Percentiles rank a stretch among this genome's conserved stretches.
These are phyloP conservation scores for Drosophila arizonae DNA, from an alignment of 1,140 invertebrate genomes.

Conservation along the genomic window DNA sequence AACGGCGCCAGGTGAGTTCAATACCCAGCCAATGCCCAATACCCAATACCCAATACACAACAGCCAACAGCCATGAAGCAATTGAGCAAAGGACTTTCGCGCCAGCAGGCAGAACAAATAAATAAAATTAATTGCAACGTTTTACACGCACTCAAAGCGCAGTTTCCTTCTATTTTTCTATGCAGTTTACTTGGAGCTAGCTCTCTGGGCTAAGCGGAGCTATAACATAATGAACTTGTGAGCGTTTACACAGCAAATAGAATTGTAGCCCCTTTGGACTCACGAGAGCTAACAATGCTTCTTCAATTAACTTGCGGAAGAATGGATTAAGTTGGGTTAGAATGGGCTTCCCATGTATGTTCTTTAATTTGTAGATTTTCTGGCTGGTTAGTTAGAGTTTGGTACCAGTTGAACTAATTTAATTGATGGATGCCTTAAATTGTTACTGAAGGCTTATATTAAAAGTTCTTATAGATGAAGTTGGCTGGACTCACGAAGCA, in stretches of 20 bases:
- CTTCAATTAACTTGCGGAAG: neutral
- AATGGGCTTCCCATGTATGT: too few relatives aligned
- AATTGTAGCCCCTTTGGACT: neutral
- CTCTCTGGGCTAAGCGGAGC: neutral
- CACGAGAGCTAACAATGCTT: neutral
- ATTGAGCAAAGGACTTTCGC: constrained; percentile 7
- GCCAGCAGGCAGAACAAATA: constrained; percentile 61
- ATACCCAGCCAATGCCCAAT: too few relatives aligned
- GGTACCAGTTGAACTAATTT: too few relatives aligned
- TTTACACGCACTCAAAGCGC: constrained; percentile 18
- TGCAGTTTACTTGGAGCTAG: too few relatives aligned
- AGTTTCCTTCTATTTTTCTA: neutral
- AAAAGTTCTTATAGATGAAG: too few relatives aligned
- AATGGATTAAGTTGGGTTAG: too few relatives aligned
- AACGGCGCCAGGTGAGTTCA: constrained; percentile 57
- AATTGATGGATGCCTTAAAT: too few relatives aligned
- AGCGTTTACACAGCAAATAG: neutral
- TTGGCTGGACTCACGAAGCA: too few relatives aligned
- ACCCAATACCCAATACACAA: too few relatives aligned
- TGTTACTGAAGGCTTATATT: too few relatives aligned
- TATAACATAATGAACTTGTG: neutral
- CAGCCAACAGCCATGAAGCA: constrained; percentile 10
- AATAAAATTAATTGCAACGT: constrained; percentile 76
- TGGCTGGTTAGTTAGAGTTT: too few relatives aligned
- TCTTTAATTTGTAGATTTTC: too few relatives aligned